Evolutionary conservation across 2,888 invertebrate genomes (phyloP), one percentile per base, ranked within the genome.

Genomic region (Tipula unca): DNA sequence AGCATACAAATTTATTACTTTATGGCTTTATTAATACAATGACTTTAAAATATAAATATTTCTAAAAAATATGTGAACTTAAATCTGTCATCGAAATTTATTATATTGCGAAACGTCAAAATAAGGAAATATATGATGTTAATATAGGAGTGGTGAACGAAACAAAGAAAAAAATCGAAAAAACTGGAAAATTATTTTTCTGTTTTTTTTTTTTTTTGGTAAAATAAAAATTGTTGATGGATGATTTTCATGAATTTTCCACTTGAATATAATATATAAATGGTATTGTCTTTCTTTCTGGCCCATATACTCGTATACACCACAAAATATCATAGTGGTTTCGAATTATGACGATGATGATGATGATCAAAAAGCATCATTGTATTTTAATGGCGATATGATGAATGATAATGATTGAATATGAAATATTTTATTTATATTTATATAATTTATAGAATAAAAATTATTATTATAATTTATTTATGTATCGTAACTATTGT

Each of bases 361-460:
- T 69, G 69, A 25, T 69, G 69, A 13, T 69, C 25, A 69, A 69
- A 69, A 69, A 6, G 69, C 69, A 25, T 69, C 69, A 69, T 69
- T 69, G 69, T 69, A 69, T 69, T 20, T 69, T 69, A 69, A 69
- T 69, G 69, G 69, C 10, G 25, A 25, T 69, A 25, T 69, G 69
- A 69, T 69, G 69, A 69, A 69, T 69, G 69, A 69, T 69, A 69
- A 69, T 69, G 69, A 69, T 69, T 69, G 69, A 69, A 69, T 69
- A 69, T 69, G 69, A 69, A 69, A 69, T 25, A 69, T 54, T 6
- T 32, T 32, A 32, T 32, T 32, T n/a, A 6, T 48, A 17, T 48
- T 25, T 69, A 69, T 25, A 25, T 25, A 69, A 69, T 25, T 69
- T 69, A 25, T 25, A 25, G 10, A 25, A n/a, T 39, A 39, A 48